phyloP scores from a whole-genome alignment of 2,113 vertebrate species.

The Amphilophus citrinellus region DNA sequence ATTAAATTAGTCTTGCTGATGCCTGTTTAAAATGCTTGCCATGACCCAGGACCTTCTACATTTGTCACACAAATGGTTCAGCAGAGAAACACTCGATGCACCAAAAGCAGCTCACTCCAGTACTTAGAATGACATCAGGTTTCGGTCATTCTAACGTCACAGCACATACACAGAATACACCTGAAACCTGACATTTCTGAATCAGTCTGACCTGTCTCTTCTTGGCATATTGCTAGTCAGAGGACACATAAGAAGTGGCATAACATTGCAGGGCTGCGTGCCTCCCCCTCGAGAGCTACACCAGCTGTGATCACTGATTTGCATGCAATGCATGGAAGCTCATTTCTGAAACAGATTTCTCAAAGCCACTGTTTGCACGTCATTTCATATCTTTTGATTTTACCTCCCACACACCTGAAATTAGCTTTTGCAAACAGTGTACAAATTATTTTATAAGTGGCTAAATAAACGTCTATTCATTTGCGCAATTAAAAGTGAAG shows the following conservation, averaged over 20 bases:
- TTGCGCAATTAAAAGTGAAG: no score
- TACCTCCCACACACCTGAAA: neutral
- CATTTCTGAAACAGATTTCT: neutral
- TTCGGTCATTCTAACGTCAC: neutral
- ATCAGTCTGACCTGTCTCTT: neutral
- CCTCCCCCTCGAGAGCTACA: neutral
- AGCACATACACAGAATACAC: neutral
- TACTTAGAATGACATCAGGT: neutral
- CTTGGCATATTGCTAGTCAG: neutral
- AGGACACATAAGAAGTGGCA: neutral
- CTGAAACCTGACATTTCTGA: neutral
- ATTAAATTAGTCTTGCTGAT: neutral
- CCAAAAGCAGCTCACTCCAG: neutral
- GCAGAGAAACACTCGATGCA: conserved; percentile 16
- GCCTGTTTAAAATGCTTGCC: conserved; percentile 33
- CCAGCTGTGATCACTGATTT: neutral
- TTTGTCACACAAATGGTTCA: conserved; percentile 5
- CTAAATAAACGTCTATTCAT: no score
- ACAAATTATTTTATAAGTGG: neutral
- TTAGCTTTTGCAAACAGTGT: neutral
- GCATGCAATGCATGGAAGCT: neutral
- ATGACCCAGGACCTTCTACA: conserved; percentile 40
- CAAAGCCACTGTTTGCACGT: neutral
- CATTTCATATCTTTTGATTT: neutral
- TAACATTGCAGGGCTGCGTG: neutral